These are phyloP conservation scores for Watsonalla cultraria DNA, from an alignment of 2,888 invertebrate species.

Conservation along the genomic window DNA sequence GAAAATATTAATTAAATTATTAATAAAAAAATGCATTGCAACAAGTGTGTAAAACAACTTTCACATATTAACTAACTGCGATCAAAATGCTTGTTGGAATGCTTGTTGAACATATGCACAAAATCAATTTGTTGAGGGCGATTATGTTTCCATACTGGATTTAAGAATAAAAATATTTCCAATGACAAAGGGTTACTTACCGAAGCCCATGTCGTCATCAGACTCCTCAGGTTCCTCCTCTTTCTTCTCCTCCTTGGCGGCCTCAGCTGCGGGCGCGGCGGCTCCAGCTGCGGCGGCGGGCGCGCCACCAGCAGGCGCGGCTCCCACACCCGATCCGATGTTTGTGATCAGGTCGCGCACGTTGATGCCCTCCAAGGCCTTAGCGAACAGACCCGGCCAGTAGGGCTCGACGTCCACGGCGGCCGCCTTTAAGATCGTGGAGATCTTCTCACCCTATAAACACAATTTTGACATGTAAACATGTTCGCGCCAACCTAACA, in stretches of 20 bases:
- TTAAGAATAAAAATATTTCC: constrained; percentile 3
- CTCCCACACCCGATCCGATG: constrained; percentile 94
- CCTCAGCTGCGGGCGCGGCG: constrained; percentile 82
- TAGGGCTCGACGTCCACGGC: constrained; percentile 98
- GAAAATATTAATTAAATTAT: too few species aligned
- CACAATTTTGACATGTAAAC: constrained; percentile 6
- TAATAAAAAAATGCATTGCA: too few species aligned
- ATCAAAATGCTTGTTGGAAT: too few species aligned
- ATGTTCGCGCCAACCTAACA: too few species aligned
- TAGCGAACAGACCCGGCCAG: constrained; percentile 99
- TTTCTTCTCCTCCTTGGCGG: constrained; percentile 88
- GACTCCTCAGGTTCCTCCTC: constrained; percentile 89
- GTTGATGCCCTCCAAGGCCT: constrained; percentile 96
- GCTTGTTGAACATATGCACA: too few species aligned
- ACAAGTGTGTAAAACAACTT: too few species aligned
- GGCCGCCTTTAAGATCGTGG: constrained; percentile 97
- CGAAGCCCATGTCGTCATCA: constrained; percentile 97
- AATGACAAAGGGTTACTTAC: constrained; percentile 57
- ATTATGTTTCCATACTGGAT: constrained; percentile 4
- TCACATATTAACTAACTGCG: too few species aligned
- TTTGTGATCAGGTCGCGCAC: constrained; percentile 95
- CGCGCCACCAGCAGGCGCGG: constrained; percentile 86
- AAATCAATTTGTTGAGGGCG: background rate
- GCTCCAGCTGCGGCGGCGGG: constrained; percentile 82
- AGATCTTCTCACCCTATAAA: constrained; percentile 95